These are phyloP conservation scores for Pelodytes ibericus DNA, from an alignment of 2,797 vertebrate species.

Conservation along the genomic window DNA sequence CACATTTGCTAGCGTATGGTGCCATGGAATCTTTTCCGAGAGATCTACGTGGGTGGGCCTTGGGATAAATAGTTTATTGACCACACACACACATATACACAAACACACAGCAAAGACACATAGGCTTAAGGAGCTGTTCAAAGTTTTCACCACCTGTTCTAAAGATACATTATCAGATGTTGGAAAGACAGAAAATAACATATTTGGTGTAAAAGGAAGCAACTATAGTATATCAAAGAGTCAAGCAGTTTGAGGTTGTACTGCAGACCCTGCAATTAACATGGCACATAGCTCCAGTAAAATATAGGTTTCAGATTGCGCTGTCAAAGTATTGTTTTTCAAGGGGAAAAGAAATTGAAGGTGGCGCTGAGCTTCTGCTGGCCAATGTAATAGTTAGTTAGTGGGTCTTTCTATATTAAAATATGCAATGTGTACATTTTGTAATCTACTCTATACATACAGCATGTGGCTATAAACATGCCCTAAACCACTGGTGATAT, in stretches of 20 bases:
- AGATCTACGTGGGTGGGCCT: conserved; percentile 71
- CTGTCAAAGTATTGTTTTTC: conserved; percentile 60
- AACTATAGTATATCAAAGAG: conserved; percentile 64
- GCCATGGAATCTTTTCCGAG: conserved; percentile 13
- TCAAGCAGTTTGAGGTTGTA: conserved; percentile 56
- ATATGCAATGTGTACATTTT: conserved; percentile 25
- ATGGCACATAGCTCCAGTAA: conserved; percentile 57
- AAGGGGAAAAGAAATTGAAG: conserved; percentile 31
- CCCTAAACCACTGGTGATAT: conserved; percentile 35
- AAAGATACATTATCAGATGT: conserved; percentile 71
- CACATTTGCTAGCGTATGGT: neutral
- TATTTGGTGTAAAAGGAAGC: conserved; percentile 72
- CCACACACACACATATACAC: conserved; percentile 85
- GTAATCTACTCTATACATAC: conserved; percentile 25
- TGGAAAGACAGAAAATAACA: conserved; percentile 68
- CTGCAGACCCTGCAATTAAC: conserved; percentile 67
- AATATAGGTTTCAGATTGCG: conserved; percentile 70
- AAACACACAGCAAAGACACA: conserved; percentile 67
- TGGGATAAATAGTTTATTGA: conserved; percentile 73
- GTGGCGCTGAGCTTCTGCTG: conserved; percentile 25
- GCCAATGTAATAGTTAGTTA: conserved; percentile 37
- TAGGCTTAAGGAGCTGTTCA: conserved; percentile 65
- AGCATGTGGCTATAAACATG: conserved; percentile 11
- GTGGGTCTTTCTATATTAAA: conserved; percentile 26
- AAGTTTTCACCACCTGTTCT: conserved; percentile 72